Conservation (phyloP, 1,140 invertebrate species). For the Zeugodacus cucurbitae region DNA sequence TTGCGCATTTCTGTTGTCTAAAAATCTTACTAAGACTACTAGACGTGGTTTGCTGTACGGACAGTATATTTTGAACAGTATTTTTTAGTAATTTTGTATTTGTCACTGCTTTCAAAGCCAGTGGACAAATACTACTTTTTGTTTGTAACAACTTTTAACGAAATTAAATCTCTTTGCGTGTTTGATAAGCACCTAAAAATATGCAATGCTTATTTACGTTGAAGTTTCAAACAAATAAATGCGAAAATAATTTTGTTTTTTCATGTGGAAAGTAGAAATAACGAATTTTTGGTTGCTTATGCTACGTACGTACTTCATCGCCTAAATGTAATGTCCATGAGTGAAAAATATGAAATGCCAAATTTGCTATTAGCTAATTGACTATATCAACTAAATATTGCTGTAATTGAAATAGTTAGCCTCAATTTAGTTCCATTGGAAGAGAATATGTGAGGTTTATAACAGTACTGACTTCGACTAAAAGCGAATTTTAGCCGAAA, state of each 20-base stretch:
- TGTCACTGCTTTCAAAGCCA: not conserved
- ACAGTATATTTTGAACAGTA: not conserved
- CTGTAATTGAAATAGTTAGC: too few relatives aligned
- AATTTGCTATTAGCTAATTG: not conserved
- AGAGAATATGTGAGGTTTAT: not conserved
- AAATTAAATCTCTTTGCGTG: slow-evolving; percentile 3
- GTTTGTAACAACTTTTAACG: slow-evolving; percentile 5
- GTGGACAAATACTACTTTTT: not conserved
- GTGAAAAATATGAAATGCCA: not conserved
- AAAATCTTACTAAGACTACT: not conserved
- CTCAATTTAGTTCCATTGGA: not conserved
- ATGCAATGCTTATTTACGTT: not conserved
- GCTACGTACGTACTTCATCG: not conserved
- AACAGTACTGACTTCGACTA: not conserved
- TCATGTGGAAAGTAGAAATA: not conserved
- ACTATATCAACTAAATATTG: too few relatives aligned
- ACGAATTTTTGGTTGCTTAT: not conserved
- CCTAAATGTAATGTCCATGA: not conserved
- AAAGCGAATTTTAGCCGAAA: not conserved
- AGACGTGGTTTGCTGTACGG: not conserved
- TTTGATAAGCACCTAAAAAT: slow-evolving; percentile 25
- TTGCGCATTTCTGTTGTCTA: not conserved
- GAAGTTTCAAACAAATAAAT: not conserved
- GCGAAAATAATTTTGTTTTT: not conserved
- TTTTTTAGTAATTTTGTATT: not conserved